Percentiles rank a stretch among this genome's conserved stretches.
phyloP scores from a whole-genome alignment of 2,888 invertebrate genomes.

The Monochamus alternatus region DNA sequence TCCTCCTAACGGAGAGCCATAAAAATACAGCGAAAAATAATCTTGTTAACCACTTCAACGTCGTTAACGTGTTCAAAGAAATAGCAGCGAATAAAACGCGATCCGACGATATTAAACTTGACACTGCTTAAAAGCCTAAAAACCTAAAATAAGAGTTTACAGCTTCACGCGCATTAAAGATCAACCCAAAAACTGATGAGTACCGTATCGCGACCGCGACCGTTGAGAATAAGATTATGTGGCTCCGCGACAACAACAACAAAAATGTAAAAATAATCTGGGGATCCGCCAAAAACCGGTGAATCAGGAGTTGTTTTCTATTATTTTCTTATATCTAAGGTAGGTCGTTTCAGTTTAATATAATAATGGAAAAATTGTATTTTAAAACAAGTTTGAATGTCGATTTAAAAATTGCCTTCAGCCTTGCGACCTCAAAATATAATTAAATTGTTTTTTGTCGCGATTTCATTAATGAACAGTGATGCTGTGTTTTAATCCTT shows the following conservation, averaged over 20 bases:
- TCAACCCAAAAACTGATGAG: neutral
- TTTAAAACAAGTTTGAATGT: no score
- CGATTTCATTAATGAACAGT: no score
- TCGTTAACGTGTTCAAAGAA: neutral
- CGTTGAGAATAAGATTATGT: neutral
- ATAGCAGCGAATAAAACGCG: neutral
- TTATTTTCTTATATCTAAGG: no score
- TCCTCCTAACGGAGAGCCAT: no score
- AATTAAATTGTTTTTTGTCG: no score
- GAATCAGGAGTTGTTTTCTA: neutral
- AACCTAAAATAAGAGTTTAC: neutral
- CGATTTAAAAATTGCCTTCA: no score
- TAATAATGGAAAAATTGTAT: no score
- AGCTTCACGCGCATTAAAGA: slow-evolving; percentile 4
- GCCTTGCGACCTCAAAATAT: no score
- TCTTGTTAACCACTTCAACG: neutral
- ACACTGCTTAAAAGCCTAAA: slow-evolving; percentile 3
- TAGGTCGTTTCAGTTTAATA: no score
- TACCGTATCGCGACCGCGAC: neutral
- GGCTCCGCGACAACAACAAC: neutral
- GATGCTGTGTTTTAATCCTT: no score
- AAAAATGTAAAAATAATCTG: neutral
- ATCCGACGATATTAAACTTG: neutral
- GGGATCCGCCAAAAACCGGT: neutral
- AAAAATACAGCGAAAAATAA: no score